A percentile compares a stretch with the other conserved stretches of the same genome.
Conservation (phyloP, 2,113 vertebrate species). For the Epinephelus moara region DNA sequence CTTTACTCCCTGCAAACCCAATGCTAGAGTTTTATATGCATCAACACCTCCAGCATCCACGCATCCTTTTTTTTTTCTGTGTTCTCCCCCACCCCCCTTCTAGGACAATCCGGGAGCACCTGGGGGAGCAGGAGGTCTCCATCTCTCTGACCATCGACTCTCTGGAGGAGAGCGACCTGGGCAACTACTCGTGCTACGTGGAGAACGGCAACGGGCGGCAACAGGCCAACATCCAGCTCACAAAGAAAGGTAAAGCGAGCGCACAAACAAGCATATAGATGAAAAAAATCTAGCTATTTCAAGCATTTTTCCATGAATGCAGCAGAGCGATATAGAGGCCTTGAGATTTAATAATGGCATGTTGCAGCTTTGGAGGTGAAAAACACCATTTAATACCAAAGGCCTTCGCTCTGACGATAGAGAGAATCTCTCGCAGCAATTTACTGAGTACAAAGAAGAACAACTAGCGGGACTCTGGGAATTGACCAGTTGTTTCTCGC, state of each 20-base stretch:
- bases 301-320: background rate
- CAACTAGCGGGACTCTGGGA: slow-evolving; percentile 52
- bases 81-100: background rate
- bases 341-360: slow-evolving; percentile 30
- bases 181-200: slow-evolving; percentile 95
- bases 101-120: slow-evolving; percentile 93
- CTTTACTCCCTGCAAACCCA: background rate
- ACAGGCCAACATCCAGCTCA: slow-evolving; percentile 91
- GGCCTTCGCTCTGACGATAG: slow-evolving; percentile 41
- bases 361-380: slow-evolving; percentile 38
- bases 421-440: slow-evolving; percentile 48
- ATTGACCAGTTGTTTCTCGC: slow-evolving; percentile 58
- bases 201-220: slow-evolving; percentile 93
- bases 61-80: background rate
- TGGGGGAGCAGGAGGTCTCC: slow-evolving; percentile 97
- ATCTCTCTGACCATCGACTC: slow-evolving; percentile 92
- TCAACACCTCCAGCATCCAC: background rate
- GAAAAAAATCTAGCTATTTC: background rate
- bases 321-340: background rate
- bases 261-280: background rate
- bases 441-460: slow-evolving; percentile 43
- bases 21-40: background rate
- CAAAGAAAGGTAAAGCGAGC: slow-evolving; percentile 88
- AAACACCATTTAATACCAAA: slow-evolving; percentile 41
- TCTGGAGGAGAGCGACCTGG: slow-evolving; percentile 92